phyloP scores from a whole-genome alignment of 2,888 invertebrate genomes.

The Dyspetes luteomarginatus region DNA sequence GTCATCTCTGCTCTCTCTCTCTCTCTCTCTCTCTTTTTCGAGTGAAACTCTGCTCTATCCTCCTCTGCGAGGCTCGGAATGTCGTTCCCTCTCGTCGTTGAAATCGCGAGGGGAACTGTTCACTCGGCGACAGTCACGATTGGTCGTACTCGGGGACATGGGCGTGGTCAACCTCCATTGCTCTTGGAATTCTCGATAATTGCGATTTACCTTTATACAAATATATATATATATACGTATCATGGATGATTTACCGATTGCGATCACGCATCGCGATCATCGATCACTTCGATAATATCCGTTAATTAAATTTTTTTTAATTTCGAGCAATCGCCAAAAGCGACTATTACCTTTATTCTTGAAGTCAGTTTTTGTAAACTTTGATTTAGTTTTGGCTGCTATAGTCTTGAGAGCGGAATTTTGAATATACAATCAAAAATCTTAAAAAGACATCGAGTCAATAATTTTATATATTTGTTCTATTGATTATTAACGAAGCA shows the following conservation, averaged over 20 bases:
- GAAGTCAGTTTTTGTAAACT: no score
- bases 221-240: conserved; percentile 8
- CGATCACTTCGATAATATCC: not conserved
- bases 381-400: no score
- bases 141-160: conserved; percentile 80
- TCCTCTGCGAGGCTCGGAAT: conserved; percentile 72
- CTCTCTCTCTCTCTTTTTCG: conserved; percentile 8
- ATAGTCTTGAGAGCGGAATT: no score
- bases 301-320: conserved; percentile 11
- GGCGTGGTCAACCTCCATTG: conserved; percentile 83
- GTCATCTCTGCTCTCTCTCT: conserved; percentile 38
- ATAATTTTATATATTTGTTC: no score
- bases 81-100: conserved; percentile 75
- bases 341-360: no score
- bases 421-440: no score
- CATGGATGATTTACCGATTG: not conserved
- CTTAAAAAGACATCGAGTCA: no score
- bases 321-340: not conserved
- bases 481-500: no score
- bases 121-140: conserved; percentile 78
- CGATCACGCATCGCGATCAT: not conserved
- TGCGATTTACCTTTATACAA: conserved; percentile 59
- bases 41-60: conserved; percentile 62
- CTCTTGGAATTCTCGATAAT: conserved; percentile 76
- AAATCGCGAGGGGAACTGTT: conserved; percentile 57